Evolutionary conservation across 2,888 invertebrate genomes (phyloP), one percentile per base, ranked within the genome.

Genomic region (Geophilus truncorum): DNA sequence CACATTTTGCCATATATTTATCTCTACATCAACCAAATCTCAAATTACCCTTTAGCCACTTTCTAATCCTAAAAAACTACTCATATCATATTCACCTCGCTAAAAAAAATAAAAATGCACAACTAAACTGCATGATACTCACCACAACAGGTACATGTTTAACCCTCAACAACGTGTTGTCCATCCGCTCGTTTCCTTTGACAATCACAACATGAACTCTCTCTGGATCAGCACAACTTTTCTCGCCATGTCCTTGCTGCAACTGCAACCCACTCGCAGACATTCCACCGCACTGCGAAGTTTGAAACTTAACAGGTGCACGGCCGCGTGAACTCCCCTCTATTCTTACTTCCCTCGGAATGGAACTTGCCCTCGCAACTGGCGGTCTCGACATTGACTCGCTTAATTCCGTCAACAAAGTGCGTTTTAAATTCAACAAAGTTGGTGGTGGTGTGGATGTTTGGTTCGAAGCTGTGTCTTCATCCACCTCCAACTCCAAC

Each of bases 111-210:
- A 32, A 32, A 32, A 6, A 6, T 32, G 4, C 32, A 32, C 32
- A 4, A 32, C 4, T 32, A 32, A 32, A 32, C 32, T 6, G 9
- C 4, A 9, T 32, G 9, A 32, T 32, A 6, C 9, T 32, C 32
- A 32, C 32, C 4, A 32, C 32, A 32, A 32, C n/a, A 32, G 32
- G 32, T 32, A 32, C 9, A 9, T 32, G 32, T 18, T 45, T 45
- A 45, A 45, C 81, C 81, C 21, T 80, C 81, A 34, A 78, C 80
- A 10, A 80, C 82, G 40, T 77, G 82, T 21, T 81, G 80, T 32
- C 81, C 80, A 34, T 36, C 76, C 18, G 32, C 80, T 78, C 80
- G 51, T 57, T 79, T 80, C 40, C 80, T 62, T 7, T 36, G 77
- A 76, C 51, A 80, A 23, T 21, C 45, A 45, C n/a, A 45, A 45